These are phyloP conservation scores for Mermis nigrescens DNA, from an alignment of 2,888 invertebrate species.

Conservation along the genomic window DNA sequence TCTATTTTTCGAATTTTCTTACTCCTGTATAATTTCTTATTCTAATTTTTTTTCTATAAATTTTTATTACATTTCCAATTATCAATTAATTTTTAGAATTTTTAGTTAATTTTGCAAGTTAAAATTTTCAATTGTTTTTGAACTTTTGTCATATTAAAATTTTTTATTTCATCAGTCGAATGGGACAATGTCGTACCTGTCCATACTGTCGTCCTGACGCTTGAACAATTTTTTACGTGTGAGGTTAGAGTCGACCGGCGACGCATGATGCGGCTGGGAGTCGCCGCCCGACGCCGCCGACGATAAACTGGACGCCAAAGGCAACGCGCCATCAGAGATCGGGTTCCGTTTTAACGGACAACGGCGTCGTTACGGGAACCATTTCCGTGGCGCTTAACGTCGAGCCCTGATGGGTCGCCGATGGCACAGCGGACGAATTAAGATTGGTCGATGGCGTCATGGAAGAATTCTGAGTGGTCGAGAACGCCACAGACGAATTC, in stretches of 20 bases:
- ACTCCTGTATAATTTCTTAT: too few species aligned
- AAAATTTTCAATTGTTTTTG: conserved; percentile 11
- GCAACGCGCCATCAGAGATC: neutral
- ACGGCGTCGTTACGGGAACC: neutral
- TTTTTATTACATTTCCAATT: too few species aligned
- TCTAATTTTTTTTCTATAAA: too few species aligned
- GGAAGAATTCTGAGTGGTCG: neutral
- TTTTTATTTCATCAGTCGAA: too few species aligned
- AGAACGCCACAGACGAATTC: too few species aligned
- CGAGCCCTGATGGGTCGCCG: neutral
- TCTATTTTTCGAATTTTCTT: too few species aligned
- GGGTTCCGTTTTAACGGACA: neutral
- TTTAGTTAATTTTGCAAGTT: neutral
- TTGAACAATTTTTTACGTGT: conserved; percentile 19
- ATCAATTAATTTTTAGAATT: too few species aligned
- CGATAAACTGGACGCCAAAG: too few species aligned
- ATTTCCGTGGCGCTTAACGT: neutral
- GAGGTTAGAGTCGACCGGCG: neutral
- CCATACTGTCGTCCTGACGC: conserved; percentile 59
- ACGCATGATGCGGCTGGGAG: too few species aligned
- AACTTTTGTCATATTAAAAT: neutral
- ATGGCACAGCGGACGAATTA: neutral
- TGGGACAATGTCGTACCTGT: too few species aligned
- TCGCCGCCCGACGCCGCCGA: too few species aligned
- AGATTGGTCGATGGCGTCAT: neutral